Base-by-base conservation (phyloP, 1,140 invertebrate genomes). In the Musca vetustissima region DNA sequence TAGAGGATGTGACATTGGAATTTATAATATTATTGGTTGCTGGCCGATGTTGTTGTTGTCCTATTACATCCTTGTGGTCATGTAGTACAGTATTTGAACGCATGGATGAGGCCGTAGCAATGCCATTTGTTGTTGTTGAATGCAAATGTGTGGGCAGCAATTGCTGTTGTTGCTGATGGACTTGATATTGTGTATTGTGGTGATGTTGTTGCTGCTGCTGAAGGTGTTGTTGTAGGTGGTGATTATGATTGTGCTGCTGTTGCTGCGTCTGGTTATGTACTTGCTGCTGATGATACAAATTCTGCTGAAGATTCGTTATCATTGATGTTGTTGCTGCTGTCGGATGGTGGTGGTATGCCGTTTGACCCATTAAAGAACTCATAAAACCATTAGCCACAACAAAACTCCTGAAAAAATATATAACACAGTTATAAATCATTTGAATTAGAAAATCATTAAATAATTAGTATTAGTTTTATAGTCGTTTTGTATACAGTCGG, bases 381-480 rank as follows among this genome's bases (percentile, higher is more conserved):
- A 82, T 82, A 76, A 80, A 82, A 78, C 80, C 80, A 79, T 82
- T 82, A 73, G 80, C 80, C 72, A 82, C 80, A 70, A 82, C 80
- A 78, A 82, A 82, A 73, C 82, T 80, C 71, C 80, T 82, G 73
- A 77, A 80, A 76, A 76, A 52, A 64, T 66, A 76, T 43, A 53
- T 43, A 43, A 48, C 13, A 32, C 11, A 50, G 21, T 24, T 28
- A 14, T 11, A 24, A 24, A 43, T 43, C 13, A 43, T 43, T 4
- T 43, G 36, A 7, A 61, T 61, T 61, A 28, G 57, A 61, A 61
- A 61, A 61, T 61, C 57, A 61, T 61, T 43, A 61, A 61, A 61
- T 61, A 61, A 61, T 36, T 61, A 61, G 49, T 32, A 47, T 47
- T 32, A 67, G 49, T 55, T 22, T 43, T 11, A 55, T 8, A 17